Conservation (phyloP, 2,113 vertebrate species). For the Hemichromis elongatus region DNA sequence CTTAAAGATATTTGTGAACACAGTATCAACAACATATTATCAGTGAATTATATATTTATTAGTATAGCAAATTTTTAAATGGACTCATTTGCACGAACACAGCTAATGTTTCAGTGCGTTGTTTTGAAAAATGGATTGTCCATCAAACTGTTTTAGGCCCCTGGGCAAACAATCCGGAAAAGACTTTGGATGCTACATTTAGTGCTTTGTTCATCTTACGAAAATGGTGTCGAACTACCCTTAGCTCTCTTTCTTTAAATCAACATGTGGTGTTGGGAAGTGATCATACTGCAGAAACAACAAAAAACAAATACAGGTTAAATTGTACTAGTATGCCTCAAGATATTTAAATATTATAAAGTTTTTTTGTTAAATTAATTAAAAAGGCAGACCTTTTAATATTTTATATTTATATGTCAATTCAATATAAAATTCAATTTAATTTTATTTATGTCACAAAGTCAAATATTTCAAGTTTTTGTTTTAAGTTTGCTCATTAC, state of each 20-base stretch:
- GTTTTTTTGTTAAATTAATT: neutral
- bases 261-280: neutral
- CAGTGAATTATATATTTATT: too few relatives aligned
- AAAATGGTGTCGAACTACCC: neutral
- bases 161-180: neutral
- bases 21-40: neutral
- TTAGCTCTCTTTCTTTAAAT: neutral
- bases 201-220: neutral
- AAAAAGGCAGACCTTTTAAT: neutral
- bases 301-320: neutral
- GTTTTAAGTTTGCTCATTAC: neutral
- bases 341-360: neutral
- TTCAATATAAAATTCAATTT: too few relatives aligned
- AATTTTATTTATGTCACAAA: neutral
- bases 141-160: neutral
- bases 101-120: neutral
- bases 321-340: neutral
- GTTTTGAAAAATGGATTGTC: neutral
- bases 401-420: neutral
- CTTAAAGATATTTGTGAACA: neutral
- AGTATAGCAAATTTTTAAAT: neutral
- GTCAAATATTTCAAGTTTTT: neutral
- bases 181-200: neutral
- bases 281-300: neutral
- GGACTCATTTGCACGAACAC: neutral